phyloP scores from a whole-genome alignment of 2,797 vertebrate species.

The Threskiornis aethiopicus region DNA sequence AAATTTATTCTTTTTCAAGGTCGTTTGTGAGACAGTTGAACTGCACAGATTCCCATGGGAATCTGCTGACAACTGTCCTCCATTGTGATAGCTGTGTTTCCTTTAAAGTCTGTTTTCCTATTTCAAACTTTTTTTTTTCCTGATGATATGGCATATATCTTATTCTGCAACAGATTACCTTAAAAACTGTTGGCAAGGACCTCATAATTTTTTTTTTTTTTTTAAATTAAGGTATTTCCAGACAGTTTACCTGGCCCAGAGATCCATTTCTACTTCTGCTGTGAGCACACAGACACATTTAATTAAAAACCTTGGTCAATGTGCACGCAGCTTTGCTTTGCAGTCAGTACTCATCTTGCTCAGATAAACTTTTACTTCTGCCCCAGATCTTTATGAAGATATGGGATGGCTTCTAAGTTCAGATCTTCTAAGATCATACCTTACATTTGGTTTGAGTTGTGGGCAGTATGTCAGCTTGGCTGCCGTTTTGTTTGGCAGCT shows the following conservation, averaged over 20 bases:
- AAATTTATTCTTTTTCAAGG: not conserved
- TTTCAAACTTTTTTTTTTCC: not conserved
- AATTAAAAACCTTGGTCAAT: not conserved
- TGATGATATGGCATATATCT: not conserved
- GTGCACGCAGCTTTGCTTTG: not conserved
- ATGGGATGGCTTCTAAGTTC: not conserved
- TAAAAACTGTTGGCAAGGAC: not conserved
- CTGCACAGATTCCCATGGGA: not conserved
- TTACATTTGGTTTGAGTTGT: not conserved
- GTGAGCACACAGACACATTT: not conserved
- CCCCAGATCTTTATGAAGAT: not conserved
- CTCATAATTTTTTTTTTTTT: not conserved
- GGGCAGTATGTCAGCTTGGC: not conserved
- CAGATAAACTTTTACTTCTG: not conserved
- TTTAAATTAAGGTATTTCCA: not conserved
- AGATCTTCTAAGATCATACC: not conserved
- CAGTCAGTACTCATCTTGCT: not conserved
- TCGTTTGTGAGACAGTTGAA: not conserved
- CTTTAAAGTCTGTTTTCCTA: not conserved
- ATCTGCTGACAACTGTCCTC: not conserved
- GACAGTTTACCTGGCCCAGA: not conserved
- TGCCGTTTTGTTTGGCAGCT: not conserved
- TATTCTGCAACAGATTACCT: not conserved
- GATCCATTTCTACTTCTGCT: not conserved
- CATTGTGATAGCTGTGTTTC: not conserved